Base-by-base conservation (phyloP, 2,113 vertebrate species). In the Gopherus flavomarginatus region DNA sequence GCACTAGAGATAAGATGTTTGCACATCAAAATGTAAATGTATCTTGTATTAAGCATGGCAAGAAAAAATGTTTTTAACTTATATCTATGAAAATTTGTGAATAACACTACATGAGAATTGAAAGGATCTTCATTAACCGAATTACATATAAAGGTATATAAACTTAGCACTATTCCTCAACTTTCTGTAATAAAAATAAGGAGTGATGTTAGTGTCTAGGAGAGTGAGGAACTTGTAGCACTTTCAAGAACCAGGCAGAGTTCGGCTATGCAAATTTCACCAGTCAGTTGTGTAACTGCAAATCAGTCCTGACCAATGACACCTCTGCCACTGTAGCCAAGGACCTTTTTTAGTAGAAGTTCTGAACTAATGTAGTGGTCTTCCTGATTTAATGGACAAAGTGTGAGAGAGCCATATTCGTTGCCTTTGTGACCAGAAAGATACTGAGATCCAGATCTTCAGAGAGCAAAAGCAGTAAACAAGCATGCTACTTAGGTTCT, bases 311-410 rank as follows among this genome's bases (percentile, higher is more conserved):
- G 87, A 92, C 54, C 59, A 84, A 54, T 38, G 49, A 31, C 89
- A 38, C 2, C 62, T 83, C 85, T 56, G n/a, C 83, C 82, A 0
- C 54, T 81, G 38, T 5, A 54, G 14, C 47, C 88, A 44, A 42
- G 56, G 6, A 3, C 81, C 59, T 91, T 79, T 42, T 24, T 42
- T 10, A 3, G 29, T 8, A 81, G 85, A 86, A 94, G 86, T 88
- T 83, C 16, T 44, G 14, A 38, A 62, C 49, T 84, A 0, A 0
- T 42, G 0, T 0, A 0, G 16, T 82, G 65, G n/a, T 35, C 90
- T 93, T 91, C 89, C 83, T 91, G 92, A 27, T 52, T 83, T 38
- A 57, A 83, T 13, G 29, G 31, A 50, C 89, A 90, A 72, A 81
- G 22, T 38, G 85, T n/a, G 89, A 65, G 53, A 53, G 54, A 72